Percentiles rank a stretch among this genome's conserved stretches.
Evolutionary conservation across 2,888 invertebrate genomes (phyloP).

Genomic region (Incurvaria masculella): DNA sequence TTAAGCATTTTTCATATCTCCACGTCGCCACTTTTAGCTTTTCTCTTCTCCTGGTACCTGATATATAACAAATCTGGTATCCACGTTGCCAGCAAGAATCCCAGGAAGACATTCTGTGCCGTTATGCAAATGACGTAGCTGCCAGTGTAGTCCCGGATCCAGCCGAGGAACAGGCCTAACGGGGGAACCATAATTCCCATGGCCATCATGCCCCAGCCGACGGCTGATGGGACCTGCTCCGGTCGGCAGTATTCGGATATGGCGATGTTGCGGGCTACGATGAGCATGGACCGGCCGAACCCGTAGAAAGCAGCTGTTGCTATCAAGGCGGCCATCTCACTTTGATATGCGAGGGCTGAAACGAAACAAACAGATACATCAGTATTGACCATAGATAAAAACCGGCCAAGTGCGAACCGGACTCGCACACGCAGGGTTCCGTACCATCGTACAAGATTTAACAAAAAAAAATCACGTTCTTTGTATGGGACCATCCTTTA

Average conservation of each 20-base stretch:
- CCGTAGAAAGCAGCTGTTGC: conserved; percentile 60
- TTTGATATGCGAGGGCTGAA: conserved; percentile 61
- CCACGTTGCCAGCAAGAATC: conserved; percentile 57
- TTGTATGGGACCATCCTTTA: too few species aligned
- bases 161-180: conserved; percentile 62
- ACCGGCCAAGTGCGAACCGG: too few species aligned
- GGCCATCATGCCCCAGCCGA: conserved; percentile 69
- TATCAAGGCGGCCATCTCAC: conserved; percentile 48
- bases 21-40: conserved; percentile 24
- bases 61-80: conserved; percentile 52
- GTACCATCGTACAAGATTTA: too few species aligned
- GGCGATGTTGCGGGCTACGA: conserved; percentile 68
- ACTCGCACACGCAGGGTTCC: too few species aligned
- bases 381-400: too few species aligned
- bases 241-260: conserved; percentile 61
- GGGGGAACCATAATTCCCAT: conserved; percentile 67
- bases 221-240: conserved; percentile 63
- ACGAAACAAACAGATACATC: conserved; percentile 18
- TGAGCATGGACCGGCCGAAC: conserved; percentile 68
- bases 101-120: conserved; percentile 55
- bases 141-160: conserved; percentile 62
- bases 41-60: conserved; percentile 29
- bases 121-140: conserved; percentile 64
- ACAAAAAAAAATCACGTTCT: too few species aligned
- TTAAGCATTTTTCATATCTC: conserved; percentile 17